These are phyloP conservation scores for Eupeodes luniger DNA, from an alignment of 2,888 invertebrate species.

Conservation along the genomic window DNA sequence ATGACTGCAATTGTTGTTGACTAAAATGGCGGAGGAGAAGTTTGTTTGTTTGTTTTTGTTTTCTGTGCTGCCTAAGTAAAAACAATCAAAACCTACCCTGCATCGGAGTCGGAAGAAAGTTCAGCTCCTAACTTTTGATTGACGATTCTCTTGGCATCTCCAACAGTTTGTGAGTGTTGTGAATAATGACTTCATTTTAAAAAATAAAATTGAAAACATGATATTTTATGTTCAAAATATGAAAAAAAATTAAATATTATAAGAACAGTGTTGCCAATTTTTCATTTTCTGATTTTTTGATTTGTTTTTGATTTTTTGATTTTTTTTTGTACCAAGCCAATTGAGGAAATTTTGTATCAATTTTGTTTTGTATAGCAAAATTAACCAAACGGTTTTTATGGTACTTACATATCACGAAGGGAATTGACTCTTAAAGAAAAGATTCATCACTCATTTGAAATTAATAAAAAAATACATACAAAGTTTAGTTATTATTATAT, in stretches of 20 bases:
- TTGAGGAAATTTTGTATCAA: constrained; percentile 79
- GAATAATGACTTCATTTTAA: constrained; percentile 79
- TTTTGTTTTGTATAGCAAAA: constrained; percentile 68
- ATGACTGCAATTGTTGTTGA: constrained; percentile 74
- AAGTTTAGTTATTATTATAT: neutral
- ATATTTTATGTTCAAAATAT: neutral
- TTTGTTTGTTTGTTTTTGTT: neutral
- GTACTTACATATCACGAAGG: constrained; percentile 81
- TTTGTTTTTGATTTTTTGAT: neutral
- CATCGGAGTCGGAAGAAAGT: constrained; percentile 40
- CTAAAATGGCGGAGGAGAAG: neutral
- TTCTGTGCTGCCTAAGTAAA: constrained; percentile 37
- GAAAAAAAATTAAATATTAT: neutral
- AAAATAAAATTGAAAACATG: neutral
- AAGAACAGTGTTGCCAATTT: constrained; percentile 44
- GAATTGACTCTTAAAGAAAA: constrained; percentile 69
- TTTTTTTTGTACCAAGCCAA: constrained; percentile 78
- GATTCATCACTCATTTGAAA: constrained; percentile 36
- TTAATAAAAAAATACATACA: constrained; percentile 41
- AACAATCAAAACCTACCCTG: constrained; percentile 69
- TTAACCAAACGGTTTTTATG: constrained; percentile 78
- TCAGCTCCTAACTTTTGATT: constrained; percentile 73
- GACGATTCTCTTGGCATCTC: constrained; percentile 80
- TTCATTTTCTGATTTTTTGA: constrained; percentile 38
- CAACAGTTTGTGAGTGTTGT: constrained; percentile 82